Conservation (phyloP, 2,888 invertebrate species). For the Bombyx huttoni region DNA sequence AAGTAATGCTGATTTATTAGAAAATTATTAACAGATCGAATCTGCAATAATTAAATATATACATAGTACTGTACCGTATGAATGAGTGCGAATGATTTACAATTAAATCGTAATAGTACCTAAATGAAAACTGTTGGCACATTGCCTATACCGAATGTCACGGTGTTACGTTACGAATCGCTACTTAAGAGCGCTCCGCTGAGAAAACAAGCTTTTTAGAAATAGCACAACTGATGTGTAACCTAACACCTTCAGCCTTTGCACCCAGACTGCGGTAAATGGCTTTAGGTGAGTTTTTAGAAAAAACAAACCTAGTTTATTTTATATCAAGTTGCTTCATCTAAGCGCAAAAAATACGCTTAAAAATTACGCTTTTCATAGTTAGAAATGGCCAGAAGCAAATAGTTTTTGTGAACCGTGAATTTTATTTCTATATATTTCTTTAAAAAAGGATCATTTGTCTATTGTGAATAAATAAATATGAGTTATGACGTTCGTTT, state of each 20-base stretch:
- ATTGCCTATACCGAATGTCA: conserved; percentile 43
- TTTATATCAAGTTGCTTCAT: conserved; percentile 28
- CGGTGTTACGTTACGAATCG: conserved; percentile 50
- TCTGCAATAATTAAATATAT: too few species aligned
- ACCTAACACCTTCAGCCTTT: conserved; percentile 50
- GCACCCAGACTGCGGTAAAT: conserved; percentile 59
- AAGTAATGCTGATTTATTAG: too few species aligned
- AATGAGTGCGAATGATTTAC: conserved; percentile 8
- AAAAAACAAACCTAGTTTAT: conserved; percentile 44
- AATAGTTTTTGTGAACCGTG: too few species aligned
- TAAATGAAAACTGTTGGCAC: conserved; percentile 39
- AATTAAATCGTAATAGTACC: conserved; percentile 11
- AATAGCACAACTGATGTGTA: conserved; percentile 53
- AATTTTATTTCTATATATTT: too few species aligned
- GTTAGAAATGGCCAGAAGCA: too few species aligned
- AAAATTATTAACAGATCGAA: too few species aligned
- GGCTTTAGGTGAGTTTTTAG: conserved; percentile 58
- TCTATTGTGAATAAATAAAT: too few species aligned
- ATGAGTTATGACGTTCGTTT: too few species aligned
- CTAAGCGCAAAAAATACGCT: conserved; percentile 10
- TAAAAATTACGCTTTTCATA: background rate
- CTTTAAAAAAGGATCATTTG: too few species aligned
- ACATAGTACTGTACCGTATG: background rate
- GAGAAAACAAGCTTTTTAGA: conserved; percentile 68
- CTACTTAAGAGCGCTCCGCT: conserved; percentile 62